Conservation (phyloP, 2,888 invertebrate genomes). For the Ophion ventricosus region DNA sequence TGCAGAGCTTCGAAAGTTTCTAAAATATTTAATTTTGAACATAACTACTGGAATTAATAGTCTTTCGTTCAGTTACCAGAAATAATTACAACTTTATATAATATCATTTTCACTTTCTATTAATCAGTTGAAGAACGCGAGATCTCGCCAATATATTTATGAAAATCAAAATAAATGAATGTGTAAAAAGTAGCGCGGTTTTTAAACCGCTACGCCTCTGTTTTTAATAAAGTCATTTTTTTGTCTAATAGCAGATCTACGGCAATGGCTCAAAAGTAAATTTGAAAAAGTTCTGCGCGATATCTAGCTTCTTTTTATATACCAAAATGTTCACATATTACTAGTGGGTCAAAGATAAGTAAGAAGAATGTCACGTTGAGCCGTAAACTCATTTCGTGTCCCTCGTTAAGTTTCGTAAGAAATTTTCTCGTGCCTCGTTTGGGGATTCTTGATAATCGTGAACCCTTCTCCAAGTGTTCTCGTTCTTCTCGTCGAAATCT, state of each 20-base stretch:
- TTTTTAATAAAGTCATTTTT: constrained; percentile 7
- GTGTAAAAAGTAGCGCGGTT: background rate
- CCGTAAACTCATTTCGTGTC: constrained; percentile 31
- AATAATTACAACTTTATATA: background rate
- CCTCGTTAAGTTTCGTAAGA: background rate
- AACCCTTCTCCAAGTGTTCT: background rate
- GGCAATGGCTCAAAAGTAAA: background rate
- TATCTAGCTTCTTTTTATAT: constrained; percentile 67
- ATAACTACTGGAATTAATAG: no score
- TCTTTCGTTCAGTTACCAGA: no score
- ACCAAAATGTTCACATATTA: constrained; percentile 67
- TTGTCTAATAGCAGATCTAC: background rate
- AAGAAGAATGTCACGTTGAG: constrained; percentile 62
- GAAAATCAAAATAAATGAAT: background rate
- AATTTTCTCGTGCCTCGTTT: background rate
- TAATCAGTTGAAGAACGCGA: background rate
- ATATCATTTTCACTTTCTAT: background rate
- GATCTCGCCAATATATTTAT: background rate
- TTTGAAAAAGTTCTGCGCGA: constrained; percentile 20
- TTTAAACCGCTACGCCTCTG: background rate
- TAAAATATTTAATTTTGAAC: no score
- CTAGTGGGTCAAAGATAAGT: constrained; percentile 67
- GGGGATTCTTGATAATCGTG: constrained; percentile 3
- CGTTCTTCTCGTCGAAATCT: background rate
- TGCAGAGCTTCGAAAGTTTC: no score